Evolutionary conservation across 1,140 invertebrate species (phyloP), one percentile per base, ranked within the genome.

Genomic region (Danaus melanippus): DNA sequence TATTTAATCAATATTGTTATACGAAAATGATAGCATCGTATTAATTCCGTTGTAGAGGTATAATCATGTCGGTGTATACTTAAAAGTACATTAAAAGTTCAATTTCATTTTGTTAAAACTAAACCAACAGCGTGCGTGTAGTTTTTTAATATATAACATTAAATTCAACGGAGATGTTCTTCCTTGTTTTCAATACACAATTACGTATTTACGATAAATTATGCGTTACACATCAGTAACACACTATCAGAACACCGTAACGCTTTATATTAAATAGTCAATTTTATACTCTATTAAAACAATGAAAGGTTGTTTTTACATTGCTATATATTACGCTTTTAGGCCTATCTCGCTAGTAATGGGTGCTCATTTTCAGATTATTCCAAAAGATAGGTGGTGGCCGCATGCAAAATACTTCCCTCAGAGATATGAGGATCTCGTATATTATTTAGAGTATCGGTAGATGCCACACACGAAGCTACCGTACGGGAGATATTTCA

Each of bases 321-420:
- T 46, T 39, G 12, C 3, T 42, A 1, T 12, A 12, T 42, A 2
- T 43, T 9, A 7, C 10, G 42, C 43, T 55, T 50, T 46, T 65
- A 62, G 32, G 52, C 43, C 50, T 54, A 66, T 66, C 64, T 42
- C 41, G 32, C 42, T 49, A 53, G 50, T 50, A 47, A 53, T 47
- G 56, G 74, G 76, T 70, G 76, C 74, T 64, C 71, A 64, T 84
- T 84, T 79, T 56, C 64, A 79, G 82, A 86, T 86, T 73, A 72
- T 74, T 76, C 74, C 70, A 74, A 76, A 79, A 82, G 82, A 85
- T 85, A 79, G 69, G 69, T 82, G 69, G 70, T 69, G 50, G 69
- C 66, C 74, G 74, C 71, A 85, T 82, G 82, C 77, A 82, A 82
- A 84, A 77, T 76, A 81, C 82, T 84, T 82, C 79, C 79, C 72